Base-by-base conservation (phyloP, 1,140 invertebrate genomes). In the Hermatobates lingyangjiaoensis region DNA sequence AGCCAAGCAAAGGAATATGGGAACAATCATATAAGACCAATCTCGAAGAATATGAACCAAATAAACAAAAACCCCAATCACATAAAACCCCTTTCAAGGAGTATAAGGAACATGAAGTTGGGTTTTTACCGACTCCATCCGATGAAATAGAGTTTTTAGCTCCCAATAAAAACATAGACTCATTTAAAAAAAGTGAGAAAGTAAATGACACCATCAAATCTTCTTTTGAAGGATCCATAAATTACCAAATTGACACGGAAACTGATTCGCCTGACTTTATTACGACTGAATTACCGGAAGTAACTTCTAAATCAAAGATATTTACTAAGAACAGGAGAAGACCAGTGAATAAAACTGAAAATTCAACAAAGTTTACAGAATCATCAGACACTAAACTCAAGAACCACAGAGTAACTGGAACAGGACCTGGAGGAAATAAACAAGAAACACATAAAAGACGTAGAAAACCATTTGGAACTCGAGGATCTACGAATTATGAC, bases 81-180 rank as follows among this genome's bases (percentile, higher is more conserved):
- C 10, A 46, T 12, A 46, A 24, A 4, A 27, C 10, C 45, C 26
- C 45, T 46, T 25, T 7, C 26, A 15, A 7, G 15, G 45, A 24
- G 12, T 46, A 48, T 15, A 30, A 48, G 3, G 24, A 48, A 14
- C 3, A 14, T 5, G 26, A 48, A 21, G 12, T 3, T 15, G 25
- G 40, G 12, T 58, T 58, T 34, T 28, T 56, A 27, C 57, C 57
- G 27, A 58, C 55, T 20, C 57, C 57, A 23, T 39, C 55, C 0
- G 47, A 53, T 12, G 55, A 56, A 45, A 24, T 50, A 2, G 48
- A 45, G 26, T 34, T 39, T 4, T 51, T 27, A 27, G n/a, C n/a
- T n/a, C n/a, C n/a, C n/a, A n/a, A n/a, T n/a, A n/a, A n/a, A n/a
- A n/a, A n/a, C n/a, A n/a, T n/a, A n/a, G n/a, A n/a, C n/a, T n/a